A percentile compares a stretch with the other conserved stretches of the same genome.
Evolutionary conservation across 2,888 invertebrate genomes (phyloP).

Genomic region (Caenorhabditis zanzibari): DNA sequence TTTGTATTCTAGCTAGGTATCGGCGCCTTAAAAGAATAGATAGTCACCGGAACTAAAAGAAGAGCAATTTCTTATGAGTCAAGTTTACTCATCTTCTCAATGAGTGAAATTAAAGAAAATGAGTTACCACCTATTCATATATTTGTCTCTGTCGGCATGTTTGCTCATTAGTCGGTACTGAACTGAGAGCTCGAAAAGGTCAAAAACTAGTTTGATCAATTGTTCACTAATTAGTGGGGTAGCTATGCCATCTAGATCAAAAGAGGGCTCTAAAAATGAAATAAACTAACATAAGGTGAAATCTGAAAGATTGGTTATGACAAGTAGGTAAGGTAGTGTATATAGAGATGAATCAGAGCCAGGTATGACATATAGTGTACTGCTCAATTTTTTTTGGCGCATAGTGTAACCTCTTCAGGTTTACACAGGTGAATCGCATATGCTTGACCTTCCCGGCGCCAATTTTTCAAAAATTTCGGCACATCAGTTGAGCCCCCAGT

Average conservation of each 20-base stretch:
- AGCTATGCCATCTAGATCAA: constrained; percentile 15
- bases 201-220: constrained; percentile 30
- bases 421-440: constrained; percentile 4
- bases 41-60: constrained; percentile 37
- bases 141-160: constrained; percentile 14
- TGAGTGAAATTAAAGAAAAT: constrained; percentile 9
- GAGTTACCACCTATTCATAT: constrained; percentile 33
- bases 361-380: constrained; percentile 22
- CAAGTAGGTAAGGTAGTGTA: constrained; percentile 8
- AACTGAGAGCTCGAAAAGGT: constrained; percentile 30
- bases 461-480: neutral
- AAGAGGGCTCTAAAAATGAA: neutral
- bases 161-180: constrained; percentile 51
- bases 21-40: constrained; percentile 16
- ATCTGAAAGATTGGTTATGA: constrained; percentile 14
- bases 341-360: constrained; percentile 23
- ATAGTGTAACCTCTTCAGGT: constrained; percentile 33
- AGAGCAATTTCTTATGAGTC: constrained; percentile 43
- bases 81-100: constrained; percentile 35
- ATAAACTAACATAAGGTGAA: constrained; percentile 5
- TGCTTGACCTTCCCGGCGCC: constrained; percentile 29
- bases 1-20: constrained; percentile 7
- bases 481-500: too few species aligned
- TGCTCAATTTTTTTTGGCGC: neutral
- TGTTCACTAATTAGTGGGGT: constrained; percentile 34